phyloP scores from a whole-genome alignment of 2,113 vertebrate species.

The Tachycineta bicolor region DNA sequence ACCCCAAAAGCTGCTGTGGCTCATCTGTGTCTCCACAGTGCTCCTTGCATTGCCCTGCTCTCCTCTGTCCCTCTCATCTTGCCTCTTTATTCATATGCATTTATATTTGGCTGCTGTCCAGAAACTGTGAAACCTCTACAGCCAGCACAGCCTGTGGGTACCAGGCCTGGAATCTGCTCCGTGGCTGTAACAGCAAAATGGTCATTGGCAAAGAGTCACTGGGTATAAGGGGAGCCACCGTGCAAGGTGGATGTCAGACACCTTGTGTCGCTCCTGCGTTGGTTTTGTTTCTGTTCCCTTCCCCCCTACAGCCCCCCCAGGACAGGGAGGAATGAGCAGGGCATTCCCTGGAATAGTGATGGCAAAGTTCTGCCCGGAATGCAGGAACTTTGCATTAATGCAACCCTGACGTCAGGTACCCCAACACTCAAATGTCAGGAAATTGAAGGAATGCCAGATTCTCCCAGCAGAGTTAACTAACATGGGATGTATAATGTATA shows the following conservation, averaged over 20 bases:
- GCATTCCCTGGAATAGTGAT: background rate
- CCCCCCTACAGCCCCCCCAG: fast-evolving
- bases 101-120: background rate
- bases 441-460: background rate
- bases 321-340: background rate
- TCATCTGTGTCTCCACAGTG: fast-evolving
- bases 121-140: background rate
- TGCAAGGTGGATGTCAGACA: background rate
- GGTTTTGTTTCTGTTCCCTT: background rate
- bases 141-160: background rate
- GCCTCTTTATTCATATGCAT: background rate
- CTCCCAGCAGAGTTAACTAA: background rate
- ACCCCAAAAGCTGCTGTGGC: background rate
- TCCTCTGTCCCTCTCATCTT: background rate
- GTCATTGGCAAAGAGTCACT: background rate
- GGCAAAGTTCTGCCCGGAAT: background rate
- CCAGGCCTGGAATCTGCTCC: background rate
- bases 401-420: background rate
- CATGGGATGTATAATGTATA: background rate
- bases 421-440: background rate
- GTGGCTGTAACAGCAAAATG: background rate
- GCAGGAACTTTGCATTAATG: background rate
- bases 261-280: background rate
- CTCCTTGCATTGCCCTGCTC: background rate
- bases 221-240: background rate